Evolutionary conservation across 2,888 invertebrate genomes (phyloP).

Genomic region (Bimastos eiseni): DNA sequence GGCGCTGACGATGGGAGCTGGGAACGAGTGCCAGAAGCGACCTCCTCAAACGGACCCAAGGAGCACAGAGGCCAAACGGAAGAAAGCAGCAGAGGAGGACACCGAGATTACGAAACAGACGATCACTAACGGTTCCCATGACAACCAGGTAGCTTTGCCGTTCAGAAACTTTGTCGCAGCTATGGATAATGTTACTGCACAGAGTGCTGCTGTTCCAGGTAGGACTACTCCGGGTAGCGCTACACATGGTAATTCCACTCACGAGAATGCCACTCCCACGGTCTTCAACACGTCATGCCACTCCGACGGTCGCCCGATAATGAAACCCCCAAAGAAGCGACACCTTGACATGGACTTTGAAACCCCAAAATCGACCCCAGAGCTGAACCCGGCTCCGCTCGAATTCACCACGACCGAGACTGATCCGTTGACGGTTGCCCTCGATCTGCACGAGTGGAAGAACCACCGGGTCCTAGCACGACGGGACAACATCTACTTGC

Average conservation of each 20-base stretch:
- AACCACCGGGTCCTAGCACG: slow-evolving; percentile 89
- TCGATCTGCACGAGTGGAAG: slow-evolving; percentile 74
- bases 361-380: background rate
- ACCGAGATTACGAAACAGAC: background rate
- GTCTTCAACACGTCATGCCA: background rate
- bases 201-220: background rate
- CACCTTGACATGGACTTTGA: slow-evolving; percentile 3
- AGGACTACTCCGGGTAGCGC: background rate
- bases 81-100: background rate
- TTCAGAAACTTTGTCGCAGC: background rate
- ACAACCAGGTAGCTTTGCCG: background rate
- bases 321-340: slow-evolving; percentile 88
- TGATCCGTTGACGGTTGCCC: background rate
- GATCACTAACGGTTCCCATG: background rate
- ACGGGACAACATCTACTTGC: slow-evolving; percentile 79
- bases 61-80: background rate
- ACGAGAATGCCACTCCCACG: background rate
- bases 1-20: background rate
- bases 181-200: background rate
- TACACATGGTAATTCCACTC: background rate
- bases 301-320: slow-evolving; percentile 50
- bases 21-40: background rate
- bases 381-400: background rate
- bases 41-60: background rate
- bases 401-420: background rate